A percentile compares a stretch with the other conserved stretches of the same genome.
These are phyloP conservation scores for Umimayanthus chanpuru DNA, from an alignment of 92 coral and sea anemone species.

Conservation along the genomic window DNA sequence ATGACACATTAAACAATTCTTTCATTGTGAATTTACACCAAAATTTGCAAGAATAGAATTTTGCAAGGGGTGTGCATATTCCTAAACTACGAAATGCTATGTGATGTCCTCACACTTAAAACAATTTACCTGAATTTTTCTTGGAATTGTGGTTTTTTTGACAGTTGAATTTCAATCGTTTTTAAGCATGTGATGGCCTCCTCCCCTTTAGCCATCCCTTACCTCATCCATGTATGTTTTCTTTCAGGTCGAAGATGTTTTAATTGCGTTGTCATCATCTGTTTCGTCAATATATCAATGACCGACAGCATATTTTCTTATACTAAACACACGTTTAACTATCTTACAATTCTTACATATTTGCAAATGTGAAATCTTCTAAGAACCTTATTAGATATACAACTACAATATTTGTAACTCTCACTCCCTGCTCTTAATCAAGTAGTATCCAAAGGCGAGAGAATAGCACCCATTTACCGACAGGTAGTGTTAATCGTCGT, in stretches of 20 bases:
- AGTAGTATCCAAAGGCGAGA: not conserved
- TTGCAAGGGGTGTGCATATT: too few relatives aligned
- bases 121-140: not conserved
- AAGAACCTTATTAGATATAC: not conserved
- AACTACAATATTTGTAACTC: not conserved
- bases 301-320: not conserved
- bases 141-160: not conserved
- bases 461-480: slow-evolving; percentile 7
- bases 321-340: not conserved
- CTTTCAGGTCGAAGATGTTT: not conserved
- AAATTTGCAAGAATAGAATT: not conserved
- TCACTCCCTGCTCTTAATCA: not conserved
- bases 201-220: slow-evolving; percentile 11
- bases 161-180: not conserved
- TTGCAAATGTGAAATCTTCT: not conserved
- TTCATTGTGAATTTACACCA: too few relatives aligned
- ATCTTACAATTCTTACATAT: not conserved
- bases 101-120: not conserved
- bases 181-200: not conserved
- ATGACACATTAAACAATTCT: not conserved
- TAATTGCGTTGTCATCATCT: not conserved
- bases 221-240: not conserved
- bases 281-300: not conserved
- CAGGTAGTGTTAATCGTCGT: slow-evolving; percentile 44
- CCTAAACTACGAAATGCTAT: not conserved